These are phyloP conservation scores for Xylocampa areola DNA, from an alignment of 2,888 invertebrate genomes.

Conservation along the genomic window DNA sequence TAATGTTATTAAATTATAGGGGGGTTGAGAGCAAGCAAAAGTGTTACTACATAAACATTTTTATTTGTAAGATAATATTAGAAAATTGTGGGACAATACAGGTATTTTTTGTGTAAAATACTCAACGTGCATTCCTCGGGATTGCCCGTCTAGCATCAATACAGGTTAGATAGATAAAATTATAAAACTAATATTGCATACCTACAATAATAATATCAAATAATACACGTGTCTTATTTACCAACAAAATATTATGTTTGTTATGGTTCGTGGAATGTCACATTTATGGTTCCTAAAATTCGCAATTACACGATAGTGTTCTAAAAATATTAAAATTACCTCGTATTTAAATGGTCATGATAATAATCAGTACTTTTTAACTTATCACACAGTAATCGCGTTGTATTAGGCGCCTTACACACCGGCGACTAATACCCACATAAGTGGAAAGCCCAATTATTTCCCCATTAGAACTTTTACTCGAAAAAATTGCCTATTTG, in stretches of 20 bases:
- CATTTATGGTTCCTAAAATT: too few species aligned
- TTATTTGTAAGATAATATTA: neutral
- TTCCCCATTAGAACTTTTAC: conserved; percentile 75
- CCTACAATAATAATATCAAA: too few species aligned
- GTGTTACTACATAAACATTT: neutral
- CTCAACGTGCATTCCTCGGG: too few species aligned
- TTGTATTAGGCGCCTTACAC: conserved; percentile 60
- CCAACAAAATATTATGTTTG: neutral
- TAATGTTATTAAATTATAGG: neutral
- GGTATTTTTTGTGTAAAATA: too few species aligned
- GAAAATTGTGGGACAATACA: too few species aligned
- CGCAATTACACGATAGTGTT: too few species aligned
- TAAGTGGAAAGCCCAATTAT: conserved; percentile 77
- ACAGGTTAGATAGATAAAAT: too few species aligned
- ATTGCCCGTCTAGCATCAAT: too few species aligned
- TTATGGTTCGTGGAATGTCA: neutral
- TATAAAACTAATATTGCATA: too few species aligned
- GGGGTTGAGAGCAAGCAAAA: neutral
- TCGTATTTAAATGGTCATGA: conserved; percentile 12
- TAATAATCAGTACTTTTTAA: conserved; percentile 51
- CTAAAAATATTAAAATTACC: conserved; percentile 3
- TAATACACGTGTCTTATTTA: too few species aligned
- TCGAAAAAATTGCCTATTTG: conserved; percentile 70
- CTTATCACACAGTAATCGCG: conserved; percentile 64
- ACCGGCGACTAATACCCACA: conserved; percentile 64